These are phyloP conservation scores for Andrena bucephala DNA, from an alignment of 2,888 invertebrate genomes.

Conservation along the genomic window DNA sequence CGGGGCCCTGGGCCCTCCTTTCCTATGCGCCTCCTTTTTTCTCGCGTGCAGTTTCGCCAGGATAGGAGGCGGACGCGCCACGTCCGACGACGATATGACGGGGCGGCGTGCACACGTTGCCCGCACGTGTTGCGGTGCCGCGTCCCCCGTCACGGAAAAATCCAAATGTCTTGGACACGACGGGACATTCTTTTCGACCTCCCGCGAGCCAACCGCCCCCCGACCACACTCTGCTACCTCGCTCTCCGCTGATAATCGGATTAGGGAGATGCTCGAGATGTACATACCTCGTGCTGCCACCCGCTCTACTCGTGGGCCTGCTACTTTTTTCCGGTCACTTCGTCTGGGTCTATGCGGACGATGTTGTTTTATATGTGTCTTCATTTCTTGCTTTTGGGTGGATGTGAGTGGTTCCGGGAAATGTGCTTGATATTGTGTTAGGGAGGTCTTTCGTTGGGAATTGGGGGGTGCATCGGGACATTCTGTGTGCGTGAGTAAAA, in stretches of 20 bases:
- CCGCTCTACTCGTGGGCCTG: background rate
- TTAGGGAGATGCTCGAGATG: constrained; percentile 39
- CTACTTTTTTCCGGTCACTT: background rate
- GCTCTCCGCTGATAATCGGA: constrained; percentile 43
- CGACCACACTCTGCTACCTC: background rate
- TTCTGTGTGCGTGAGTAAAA: too few species aligned
- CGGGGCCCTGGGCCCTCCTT: constrained; percentile 13
- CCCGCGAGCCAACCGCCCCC: constrained; percentile 19
- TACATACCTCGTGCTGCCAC: background rate
- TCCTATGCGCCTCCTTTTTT: background rate
- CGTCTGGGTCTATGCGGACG: background rate
- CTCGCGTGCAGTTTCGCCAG: background rate
- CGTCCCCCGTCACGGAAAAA: constrained; percentile 32
- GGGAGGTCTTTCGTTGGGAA: too few species aligned
- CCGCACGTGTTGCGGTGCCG: constrained; percentile 34
- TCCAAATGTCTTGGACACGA: constrained; percentile 57
- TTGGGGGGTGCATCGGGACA: too few species aligned
- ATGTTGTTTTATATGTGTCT: background rate
- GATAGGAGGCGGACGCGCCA: constrained; percentile 2
- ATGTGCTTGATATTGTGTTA: too few species aligned
- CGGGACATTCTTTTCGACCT: constrained; percentile 46
- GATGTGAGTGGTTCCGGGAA: too few species aligned
- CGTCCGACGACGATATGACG: constrained; percentile 37
- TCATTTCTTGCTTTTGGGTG: too few species aligned
- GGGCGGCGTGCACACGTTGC: constrained; percentile 4